These are phyloP conservation scores for Alouatta palliata DNA, from an alignment of 2,113 vertebrate species.

Conservation along the genomic window DNA sequence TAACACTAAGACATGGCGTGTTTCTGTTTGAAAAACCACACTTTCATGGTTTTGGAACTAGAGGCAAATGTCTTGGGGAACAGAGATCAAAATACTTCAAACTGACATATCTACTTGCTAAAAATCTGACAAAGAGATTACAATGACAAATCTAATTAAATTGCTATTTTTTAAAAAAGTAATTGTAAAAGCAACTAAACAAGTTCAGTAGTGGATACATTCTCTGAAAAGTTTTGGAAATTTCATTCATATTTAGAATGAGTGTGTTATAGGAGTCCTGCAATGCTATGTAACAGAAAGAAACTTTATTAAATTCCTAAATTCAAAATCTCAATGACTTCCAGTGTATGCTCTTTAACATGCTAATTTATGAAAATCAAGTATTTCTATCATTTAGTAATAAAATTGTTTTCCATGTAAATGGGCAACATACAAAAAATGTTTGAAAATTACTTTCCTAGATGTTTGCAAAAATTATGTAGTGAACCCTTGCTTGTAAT, in stretches of 20 bases:
- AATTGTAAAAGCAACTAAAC: not conserved
- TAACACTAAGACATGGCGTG: not conserved
- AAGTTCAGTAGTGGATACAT: not conserved
- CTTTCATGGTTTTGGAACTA: too few relatives aligned
- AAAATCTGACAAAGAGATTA: not conserved
- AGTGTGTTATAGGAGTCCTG: not conserved
- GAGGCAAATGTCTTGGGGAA: not conserved
- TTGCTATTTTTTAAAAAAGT: not conserved
- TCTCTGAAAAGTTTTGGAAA: not conserved
- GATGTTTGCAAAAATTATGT: not conserved
- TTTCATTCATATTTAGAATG: not conserved
- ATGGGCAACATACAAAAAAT: not conserved
- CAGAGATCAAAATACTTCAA: not conserved
- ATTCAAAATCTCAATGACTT: not conserved
- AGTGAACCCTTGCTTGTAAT: not conserved
- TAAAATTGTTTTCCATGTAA: not conserved
- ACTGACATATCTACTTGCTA: not conserved
- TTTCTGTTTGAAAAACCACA: not conserved
- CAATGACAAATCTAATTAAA: not conserved
- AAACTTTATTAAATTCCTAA: not conserved
- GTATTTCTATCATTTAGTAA: not conserved
- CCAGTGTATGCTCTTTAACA: not conserved
- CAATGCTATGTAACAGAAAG: not conserved
- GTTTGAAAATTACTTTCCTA: not conserved
- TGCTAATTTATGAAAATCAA: constrained; percentile 26